A percentile compares a stretch with the other conserved stretches of the same genome.
These are phyloP conservation scores for Arvicanthis niloticus DNA, from an alignment of 2,113 vertebrate species.

Conservation along the genomic window DNA sequence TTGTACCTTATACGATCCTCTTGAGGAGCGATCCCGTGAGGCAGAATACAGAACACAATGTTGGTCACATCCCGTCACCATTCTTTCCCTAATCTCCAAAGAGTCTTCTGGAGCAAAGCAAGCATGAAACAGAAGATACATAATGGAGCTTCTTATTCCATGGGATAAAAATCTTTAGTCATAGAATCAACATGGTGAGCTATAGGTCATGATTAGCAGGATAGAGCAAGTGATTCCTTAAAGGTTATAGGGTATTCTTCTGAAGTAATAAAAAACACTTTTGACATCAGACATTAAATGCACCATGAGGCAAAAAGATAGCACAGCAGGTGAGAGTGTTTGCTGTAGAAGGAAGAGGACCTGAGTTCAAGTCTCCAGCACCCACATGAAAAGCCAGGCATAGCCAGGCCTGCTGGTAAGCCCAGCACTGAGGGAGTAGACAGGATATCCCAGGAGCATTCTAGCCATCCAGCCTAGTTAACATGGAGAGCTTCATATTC, in stretches of 20 bases:
- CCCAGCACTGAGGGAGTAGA: not conserved
- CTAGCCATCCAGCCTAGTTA: not conserved
- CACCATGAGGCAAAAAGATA: not conserved
- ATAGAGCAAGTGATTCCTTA: not conserved
- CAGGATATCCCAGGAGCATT: not conserved
- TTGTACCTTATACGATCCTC: not conserved
- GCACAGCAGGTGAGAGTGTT: not conserved
- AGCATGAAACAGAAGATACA: not conserved
- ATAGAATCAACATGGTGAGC: not conserved
- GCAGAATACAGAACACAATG: not conserved
- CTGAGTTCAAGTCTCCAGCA: not conserved
- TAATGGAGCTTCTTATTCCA: not conserved
- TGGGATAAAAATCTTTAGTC: not conserved
- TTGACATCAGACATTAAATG: not conserved
- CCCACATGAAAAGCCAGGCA: not conserved
- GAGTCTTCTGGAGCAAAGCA: not conserved
- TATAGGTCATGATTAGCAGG: not conserved
- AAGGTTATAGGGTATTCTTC: not conserved
- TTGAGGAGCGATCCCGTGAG: not conserved
- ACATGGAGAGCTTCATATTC: no score
- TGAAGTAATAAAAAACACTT: not conserved
- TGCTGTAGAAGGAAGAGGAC: not conserved
- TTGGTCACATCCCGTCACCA: no score
- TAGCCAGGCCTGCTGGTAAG: not conserved
- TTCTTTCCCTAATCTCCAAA: not conserved